Conservation (phyloP, 1,140 invertebrate genomes). For the Calliopsis andreniformis region DNA sequence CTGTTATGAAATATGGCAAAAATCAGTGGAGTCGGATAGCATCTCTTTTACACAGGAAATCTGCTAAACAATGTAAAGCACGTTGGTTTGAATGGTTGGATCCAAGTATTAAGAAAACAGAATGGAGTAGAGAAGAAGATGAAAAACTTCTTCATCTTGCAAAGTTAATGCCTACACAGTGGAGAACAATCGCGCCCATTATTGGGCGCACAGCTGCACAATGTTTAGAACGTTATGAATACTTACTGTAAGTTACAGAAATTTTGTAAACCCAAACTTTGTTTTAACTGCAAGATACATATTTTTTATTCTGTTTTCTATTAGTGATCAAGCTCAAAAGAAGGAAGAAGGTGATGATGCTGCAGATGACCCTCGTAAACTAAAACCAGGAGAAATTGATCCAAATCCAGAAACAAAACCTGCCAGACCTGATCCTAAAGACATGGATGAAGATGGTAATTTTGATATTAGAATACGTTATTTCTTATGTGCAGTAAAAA, state of each 20-base stretch:
- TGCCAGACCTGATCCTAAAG: conserved; percentile 99
- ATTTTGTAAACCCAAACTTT: neutral
- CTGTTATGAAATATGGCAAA: conserved; percentile 99
- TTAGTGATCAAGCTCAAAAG: conserved; percentile 98
- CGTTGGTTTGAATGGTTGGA: conserved; percentile 99
- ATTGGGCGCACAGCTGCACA: conserved; percentile 99
- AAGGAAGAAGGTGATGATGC: conserved; percentile 97
- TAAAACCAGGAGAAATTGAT: conserved; percentile 99
- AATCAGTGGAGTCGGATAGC: conserved; percentile 99
- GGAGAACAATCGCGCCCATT: conserved; percentile 99
- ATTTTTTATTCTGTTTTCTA: conserved; percentile 37
- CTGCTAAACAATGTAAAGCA: conserved; percentile 99
- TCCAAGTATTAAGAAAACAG: conserved; percentile 99
- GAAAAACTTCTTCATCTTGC: conserved; percentile 99
- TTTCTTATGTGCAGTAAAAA: conserved; percentile 4
- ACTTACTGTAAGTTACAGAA: conserved; percentile 89
- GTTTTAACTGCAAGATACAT: too few species aligned
- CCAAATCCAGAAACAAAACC: conserved; percentile 99
- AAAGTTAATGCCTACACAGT: conserved; percentile 99
- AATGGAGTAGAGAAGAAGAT: conserved; percentile 99
- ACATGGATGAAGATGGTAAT: conserved; percentile 99
- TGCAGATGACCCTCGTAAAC: conserved; percentile 96
- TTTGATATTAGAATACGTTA: conserved; percentile 2
- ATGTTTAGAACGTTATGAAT: conserved; percentile 98
- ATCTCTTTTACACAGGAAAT: conserved; percentile 98